Conservation (phyloP, 1,140 invertebrate species). For the Yoshiicerus persimilis region DNA sequence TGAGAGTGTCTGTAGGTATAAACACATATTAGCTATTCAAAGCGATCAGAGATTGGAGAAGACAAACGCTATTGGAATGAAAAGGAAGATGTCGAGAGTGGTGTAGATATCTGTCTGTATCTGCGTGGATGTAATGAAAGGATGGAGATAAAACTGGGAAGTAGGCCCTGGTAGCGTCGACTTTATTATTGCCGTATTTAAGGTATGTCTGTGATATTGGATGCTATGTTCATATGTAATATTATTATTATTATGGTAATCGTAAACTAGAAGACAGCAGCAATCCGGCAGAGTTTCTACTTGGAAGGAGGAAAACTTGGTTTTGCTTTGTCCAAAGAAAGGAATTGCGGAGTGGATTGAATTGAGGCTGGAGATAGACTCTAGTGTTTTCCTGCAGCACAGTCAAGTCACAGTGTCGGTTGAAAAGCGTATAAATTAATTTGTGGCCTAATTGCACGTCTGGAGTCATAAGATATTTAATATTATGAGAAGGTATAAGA, state of each 20-base stretch:
- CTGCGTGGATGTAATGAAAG: neutral
- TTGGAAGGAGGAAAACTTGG: neutral
- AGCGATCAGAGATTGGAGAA: neutral
- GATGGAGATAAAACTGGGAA: neutral
- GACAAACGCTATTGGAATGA: neutral
- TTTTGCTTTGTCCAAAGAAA: neutral
- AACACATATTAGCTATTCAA: neutral
- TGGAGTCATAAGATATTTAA: constrained; percentile 50
- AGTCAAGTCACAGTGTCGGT: constrained; percentile 1
- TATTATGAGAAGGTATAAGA: constrained; percentile 41
- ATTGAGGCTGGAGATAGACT: neutral
- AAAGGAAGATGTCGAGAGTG: neutral
- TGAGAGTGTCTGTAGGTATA: neutral
- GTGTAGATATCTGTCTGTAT: neutral
- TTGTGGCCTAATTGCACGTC: constrained; percentile 50
- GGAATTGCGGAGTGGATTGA: neutral
- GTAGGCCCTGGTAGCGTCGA: neutral
- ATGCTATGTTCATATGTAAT: neutral
- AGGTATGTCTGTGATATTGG: neutral
- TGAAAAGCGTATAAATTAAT: constrained; percentile 48
- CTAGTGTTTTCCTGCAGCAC: neutral
- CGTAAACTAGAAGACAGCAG: neutral
- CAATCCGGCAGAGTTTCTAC: neutral
- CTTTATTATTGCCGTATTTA: neutral
- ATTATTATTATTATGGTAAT: neutral